These are phyloP conservation scores for Asarcornis scutulata DNA, from an alignment of 2,113 vertebrate species.

Conservation along the genomic window DNA sequence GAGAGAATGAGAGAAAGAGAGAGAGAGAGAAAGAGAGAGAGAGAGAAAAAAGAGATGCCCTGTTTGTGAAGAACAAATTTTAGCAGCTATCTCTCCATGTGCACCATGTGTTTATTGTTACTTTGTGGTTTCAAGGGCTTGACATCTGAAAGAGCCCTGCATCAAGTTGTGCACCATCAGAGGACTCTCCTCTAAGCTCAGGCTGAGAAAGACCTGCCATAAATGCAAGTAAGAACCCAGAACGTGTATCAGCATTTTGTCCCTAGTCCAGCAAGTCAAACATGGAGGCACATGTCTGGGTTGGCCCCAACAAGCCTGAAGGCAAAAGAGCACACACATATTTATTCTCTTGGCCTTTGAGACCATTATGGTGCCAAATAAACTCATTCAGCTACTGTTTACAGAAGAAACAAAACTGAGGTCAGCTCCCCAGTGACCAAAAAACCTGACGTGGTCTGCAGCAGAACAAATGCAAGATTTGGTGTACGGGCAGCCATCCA, in stretches of 20 bases:
- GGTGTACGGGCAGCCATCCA: not conserved
- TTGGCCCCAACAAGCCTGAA: not conserved
- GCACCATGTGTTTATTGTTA: constrained; percentile 36
- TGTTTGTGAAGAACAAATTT: constrained; percentile 20
- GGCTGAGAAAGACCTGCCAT: not conserved
- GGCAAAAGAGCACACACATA: not conserved
- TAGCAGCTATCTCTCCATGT: constrained; percentile 25
- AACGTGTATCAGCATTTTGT: not conserved
- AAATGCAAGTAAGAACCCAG: not conserved
- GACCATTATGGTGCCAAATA: not conserved
- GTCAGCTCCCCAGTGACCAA: not conserved
- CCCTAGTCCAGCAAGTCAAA: not conserved
- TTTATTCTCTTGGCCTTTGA: constrained; percentile 16
- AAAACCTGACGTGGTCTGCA: not conserved
- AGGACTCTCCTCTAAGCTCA: not conserved
- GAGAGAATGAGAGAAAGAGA: not conserved
- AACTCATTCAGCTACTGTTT: constrained; percentile 44
- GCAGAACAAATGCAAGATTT: not conserved
- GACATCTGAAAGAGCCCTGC: not conserved
- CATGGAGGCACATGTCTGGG: not conserved
- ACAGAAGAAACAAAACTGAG: constrained; percentile 37
- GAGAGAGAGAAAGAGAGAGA: not conserved
- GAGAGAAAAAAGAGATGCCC: not conserved
- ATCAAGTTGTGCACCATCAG: not conserved
- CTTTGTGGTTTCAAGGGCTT: constrained; percentile 11